Percentiles rank a stretch among this genome's conserved stretches.
Evolutionary conservation across 2,797 vertebrate species (phyloP).

Genomic region (Ambastaia sidthimunki): DNA sequence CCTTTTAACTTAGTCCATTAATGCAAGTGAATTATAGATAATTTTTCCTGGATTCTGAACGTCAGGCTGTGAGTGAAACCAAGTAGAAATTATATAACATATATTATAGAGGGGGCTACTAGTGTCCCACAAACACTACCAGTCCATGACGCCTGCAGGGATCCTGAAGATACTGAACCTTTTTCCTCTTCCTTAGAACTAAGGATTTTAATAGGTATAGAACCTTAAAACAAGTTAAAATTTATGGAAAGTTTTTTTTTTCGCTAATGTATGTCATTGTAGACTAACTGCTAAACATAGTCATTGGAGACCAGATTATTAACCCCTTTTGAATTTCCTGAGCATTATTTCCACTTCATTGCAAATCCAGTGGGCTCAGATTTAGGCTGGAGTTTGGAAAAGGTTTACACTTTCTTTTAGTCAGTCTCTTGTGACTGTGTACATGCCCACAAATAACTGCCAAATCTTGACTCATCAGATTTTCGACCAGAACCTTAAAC

Average conservation of each 20-base stretch:
- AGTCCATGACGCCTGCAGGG: constrained; percentile 24
- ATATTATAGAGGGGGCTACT: constrained; percentile 56
- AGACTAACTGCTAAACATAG: not conserved
- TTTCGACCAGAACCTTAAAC: not conserved
- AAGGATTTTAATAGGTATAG: no score
- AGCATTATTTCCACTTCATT: constrained; percentile 17
- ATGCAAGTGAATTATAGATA: constrained; percentile 65
- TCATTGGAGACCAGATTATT: constrained; percentile 6
- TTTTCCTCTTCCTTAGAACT: not conserved
- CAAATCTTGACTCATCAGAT: constrained; percentile 39
- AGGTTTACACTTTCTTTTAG: constrained; percentile 25
- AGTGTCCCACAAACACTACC: constrained; percentile 43
- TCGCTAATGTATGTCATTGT: not conserved
- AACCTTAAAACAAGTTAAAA: not conserved
- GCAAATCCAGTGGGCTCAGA: not conserved
- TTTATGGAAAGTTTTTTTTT: not conserved
- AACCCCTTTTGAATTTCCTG: constrained; percentile 20
- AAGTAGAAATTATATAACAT: constrained; percentile 60
- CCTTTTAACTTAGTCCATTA: constrained; percentile 60
- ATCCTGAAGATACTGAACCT: not conserved
- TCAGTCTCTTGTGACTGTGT: constrained; percentile 16
- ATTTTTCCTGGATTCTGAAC: constrained; percentile 54
- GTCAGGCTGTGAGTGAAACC: constrained; percentile 56
- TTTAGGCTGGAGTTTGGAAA: constrained; percentile 11
- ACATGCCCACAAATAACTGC: constrained; percentile 13